Base-by-base conservation (phyloP, 2,888 invertebrate genomes). In the Amphipoea oculea region DNA sequence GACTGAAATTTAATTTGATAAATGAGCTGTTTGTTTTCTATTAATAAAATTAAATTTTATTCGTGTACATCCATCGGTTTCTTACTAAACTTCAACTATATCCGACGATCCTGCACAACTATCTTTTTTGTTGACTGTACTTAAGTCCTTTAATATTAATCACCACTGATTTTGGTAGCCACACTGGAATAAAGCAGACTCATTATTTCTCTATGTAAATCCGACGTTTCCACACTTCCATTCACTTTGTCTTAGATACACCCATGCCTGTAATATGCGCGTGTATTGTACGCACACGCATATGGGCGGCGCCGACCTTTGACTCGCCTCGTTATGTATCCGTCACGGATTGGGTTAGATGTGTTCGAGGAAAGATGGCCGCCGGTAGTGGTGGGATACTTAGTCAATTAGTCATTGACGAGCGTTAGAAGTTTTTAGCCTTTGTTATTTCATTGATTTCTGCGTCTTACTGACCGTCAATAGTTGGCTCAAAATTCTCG, bases 281-380 rank as follows among this genome's bases (percentile, higher is more conserved):
- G 63, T 45, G 48, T 65, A 66, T 51, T 23, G 29, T 83, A 57
- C 71, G 82, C 73, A 54, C 65, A 60, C 86, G 78, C 78, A 75
- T 45, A 73, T 83, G 79, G 84, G 84, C 83, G 86, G 83, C 12
- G 73, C 67, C 60, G 67, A 85, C 86, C 86, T 85, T 74, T 85
- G 76, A 83, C 79, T 75, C 67, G 65, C 76, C 74, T 86, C 57
- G 72, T 67, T 70, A 73, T 40, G 29, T 73, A 51, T 71, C 62
- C 63, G 14, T 40, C 67, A 71, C 51, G n/a, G 75, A 86, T 84
- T 86, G 79, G 86, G 57, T 69, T 69, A 63, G 29, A 42, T 71
- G n/a, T 14, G 36, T 48, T 82, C 6, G 40, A 67, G 7, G 17
- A 60, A 80, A 86, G 45, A 83, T 83, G 79, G 76, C 86, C 76